These are phyloP conservation scores for Panthera uncia DNA, from an alignment of 2,113 vertebrate species.

Conservation along the genomic window DNA sequence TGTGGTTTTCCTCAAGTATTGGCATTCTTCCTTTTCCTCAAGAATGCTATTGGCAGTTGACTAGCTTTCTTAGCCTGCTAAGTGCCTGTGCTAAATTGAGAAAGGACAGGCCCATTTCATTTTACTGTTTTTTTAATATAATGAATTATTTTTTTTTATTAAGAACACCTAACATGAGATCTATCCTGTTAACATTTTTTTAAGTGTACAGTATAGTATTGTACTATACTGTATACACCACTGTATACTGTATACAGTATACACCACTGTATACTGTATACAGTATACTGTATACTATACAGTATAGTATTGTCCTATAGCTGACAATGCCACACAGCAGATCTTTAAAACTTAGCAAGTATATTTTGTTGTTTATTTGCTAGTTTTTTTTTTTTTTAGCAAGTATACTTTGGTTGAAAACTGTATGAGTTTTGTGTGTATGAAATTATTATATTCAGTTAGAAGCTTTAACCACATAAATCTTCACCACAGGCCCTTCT, in stretches of 20 bases:
- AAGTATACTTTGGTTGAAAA: neutral
- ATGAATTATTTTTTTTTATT: neutral
- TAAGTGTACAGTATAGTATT: neutral
- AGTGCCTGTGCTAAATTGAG: neutral
- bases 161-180: neutral
- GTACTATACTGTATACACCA: too few species aligned
- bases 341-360: neutral
- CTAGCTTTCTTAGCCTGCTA: neutral
- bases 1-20: neutral
- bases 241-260: too few species aligned
- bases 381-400: neutral
- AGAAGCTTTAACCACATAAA: neutral
- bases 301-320: neutral
- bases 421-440: neutral
- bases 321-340: neutral
- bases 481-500: neutral
- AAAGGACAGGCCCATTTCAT: neutral
- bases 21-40: neutral
- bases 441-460: neutral
- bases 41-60: neutral
- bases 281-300: too few species aligned
- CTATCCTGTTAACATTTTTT: neutral
- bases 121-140: neutral
- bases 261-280: too few species aligned
- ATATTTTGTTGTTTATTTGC: neutral